These are phyloP conservation scores for Choreutis nemorana DNA, from an alignment of 2,888 invertebrate species.

Conservation along the genomic window DNA sequence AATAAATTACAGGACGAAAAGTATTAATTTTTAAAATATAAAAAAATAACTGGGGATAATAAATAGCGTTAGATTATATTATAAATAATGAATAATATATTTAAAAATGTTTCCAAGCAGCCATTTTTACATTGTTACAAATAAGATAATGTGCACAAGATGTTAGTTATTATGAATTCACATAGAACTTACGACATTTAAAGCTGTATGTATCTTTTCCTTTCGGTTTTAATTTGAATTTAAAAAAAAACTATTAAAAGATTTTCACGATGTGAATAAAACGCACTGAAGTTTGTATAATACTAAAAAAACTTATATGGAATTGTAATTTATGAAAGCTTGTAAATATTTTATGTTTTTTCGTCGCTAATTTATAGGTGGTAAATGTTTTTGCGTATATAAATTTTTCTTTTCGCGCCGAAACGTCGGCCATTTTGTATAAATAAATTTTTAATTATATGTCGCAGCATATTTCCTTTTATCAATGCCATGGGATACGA, in stretches of 20 bases:
- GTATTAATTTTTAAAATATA: constrained; percentile 47
- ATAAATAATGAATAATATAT: constrained; percentile 17
- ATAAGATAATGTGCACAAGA: constrained; percentile 23
- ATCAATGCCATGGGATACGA: constrained; percentile 50
- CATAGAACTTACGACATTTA: constrained; percentile 12
- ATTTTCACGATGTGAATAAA: constrained; percentile 50
- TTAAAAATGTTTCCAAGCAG: constrained; percentile 7
- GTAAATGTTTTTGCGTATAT: constrained; percentile 13
- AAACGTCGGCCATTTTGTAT: not conserved
- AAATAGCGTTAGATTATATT: constrained; percentile 40
- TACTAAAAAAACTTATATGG: constrained; percentile 37
- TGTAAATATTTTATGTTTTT: constrained; percentile 22
- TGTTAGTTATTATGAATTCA: constrained; percentile 17
- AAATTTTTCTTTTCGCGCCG: constrained; percentile 5
- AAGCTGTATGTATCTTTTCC: not conserved
- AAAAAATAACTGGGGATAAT: constrained; percentile 53
- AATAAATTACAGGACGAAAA: constrained; percentile 37
- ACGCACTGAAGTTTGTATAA: constrained; percentile 43
- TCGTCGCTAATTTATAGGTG: constrained; percentile 16
- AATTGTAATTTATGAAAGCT: constrained; percentile 34
- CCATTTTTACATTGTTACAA: constrained; percentile 10
- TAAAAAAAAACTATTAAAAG: constrained; percentile 1
- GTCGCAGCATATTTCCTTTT: too few relatives aligned
- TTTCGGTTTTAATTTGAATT: constrained; percentile 1
- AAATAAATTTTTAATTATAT: too few relatives aligned